These are phyloP conservation scores for Botia kubotai DNA, from an alignment of 2,797 vertebrate species.

Conservation along the genomic window DNA sequence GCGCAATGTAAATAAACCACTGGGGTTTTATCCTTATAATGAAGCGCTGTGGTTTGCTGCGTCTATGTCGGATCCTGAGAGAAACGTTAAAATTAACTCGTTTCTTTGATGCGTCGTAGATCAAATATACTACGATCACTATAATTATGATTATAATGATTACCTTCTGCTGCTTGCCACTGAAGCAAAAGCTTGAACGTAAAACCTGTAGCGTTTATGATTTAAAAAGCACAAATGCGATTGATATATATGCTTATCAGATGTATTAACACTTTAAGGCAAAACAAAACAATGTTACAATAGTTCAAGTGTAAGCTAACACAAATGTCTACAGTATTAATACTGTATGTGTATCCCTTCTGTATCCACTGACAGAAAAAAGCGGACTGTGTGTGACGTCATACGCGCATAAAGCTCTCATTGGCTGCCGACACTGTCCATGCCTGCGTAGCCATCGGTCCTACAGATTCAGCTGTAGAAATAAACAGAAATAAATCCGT, in stretches of 20 bases:
- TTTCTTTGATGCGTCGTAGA: not conserved
- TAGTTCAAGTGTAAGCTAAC: too few relatives aligned
- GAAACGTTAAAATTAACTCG: slow-evolving; percentile 19
- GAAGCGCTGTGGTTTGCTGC: slow-evolving; percentile 7
- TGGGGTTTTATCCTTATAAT: not conserved
- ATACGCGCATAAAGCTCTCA: slow-evolving; percentile 55
- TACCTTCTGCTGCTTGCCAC: not conserved
- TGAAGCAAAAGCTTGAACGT: too few relatives aligned
- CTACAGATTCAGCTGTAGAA: slow-evolving; percentile 37
- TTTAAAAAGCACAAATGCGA: too few relatives aligned
- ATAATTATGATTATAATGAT: not conserved
- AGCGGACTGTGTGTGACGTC: not conserved
- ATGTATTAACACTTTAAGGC: too few relatives aligned
- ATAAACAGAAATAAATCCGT: slow-evolving; percentile 42
- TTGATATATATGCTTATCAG: too few relatives aligned
- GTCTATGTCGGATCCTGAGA: not conserved
- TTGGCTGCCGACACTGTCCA: slow-evolving; percentile 65
- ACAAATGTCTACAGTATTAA: too few relatives aligned
- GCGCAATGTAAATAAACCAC: slow-evolving; percentile 19
- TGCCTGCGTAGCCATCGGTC: slow-evolving; percentile 40
- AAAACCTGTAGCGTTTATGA: too few relatives aligned
- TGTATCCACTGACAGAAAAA: not conserved
- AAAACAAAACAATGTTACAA: too few relatives aligned
- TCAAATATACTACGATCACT: not conserved
- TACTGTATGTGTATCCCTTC: too few relatives aligned